phyloP scores from a whole-genome alignment of 2,797 vertebrate genomes.

The Tauraco hartlaubi region DNA sequence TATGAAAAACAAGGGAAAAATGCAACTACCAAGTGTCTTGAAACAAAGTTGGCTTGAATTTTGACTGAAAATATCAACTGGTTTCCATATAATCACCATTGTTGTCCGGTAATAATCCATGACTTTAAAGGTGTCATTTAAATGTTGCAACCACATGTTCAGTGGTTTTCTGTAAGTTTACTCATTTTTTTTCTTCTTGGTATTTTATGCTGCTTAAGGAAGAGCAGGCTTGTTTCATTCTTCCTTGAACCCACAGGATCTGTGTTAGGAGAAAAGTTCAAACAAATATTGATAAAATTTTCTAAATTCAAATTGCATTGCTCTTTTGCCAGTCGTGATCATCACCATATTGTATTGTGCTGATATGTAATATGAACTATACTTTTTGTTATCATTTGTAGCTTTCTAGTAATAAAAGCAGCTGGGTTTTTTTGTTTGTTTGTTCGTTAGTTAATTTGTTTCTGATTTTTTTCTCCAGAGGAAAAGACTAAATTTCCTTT shows the following conservation, averaged over 20 bases:
- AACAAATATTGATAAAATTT: background rate
- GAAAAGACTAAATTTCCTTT: background rate
- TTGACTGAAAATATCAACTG: background rate
- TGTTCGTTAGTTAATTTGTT: background rate
- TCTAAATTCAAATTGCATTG: background rate
- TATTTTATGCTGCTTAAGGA: background rate
- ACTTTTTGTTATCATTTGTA: background rate
- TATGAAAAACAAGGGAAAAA: background rate
- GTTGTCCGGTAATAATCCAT: background rate
- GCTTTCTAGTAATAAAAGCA: background rate
- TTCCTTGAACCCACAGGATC: background rate
- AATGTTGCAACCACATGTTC: background rate
- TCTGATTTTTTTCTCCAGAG: background rate
- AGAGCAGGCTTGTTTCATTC: background rate
- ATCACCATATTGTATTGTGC: background rate
- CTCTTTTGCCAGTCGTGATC: background rate
- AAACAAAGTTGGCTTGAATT: background rate
- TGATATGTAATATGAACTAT: background rate
- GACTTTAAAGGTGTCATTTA: background rate
- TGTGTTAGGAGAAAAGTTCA: background rate
- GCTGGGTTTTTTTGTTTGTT: background rate
- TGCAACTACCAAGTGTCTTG: background rate
- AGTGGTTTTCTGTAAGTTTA: background rate
- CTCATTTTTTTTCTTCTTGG: background rate
- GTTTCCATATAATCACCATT: background rate